Percentiles rank a stretch among this genome's conserved stretches.
Conservation (phyloP, 2,888 invertebrate genomes). For the Cerastis rubricosa region DNA sequence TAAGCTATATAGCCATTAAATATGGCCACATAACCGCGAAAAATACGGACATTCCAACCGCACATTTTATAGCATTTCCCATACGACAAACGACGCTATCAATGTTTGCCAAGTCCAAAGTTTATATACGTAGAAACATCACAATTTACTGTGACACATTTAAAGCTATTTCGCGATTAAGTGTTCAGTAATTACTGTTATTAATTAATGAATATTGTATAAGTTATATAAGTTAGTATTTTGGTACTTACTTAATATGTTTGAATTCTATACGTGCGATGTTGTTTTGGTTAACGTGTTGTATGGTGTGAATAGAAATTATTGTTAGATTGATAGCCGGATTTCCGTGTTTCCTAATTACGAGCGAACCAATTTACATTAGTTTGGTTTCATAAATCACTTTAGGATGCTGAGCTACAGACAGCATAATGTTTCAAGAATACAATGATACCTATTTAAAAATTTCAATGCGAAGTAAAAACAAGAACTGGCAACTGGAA, state of each 20-base stretch:
- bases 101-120: constrained; percentile 48
- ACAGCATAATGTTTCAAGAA: background rate
- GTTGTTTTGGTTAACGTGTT: background rate
- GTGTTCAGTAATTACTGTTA: constrained; percentile 47
- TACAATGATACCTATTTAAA: background rate
- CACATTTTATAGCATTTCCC: constrained; percentile 30
- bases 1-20: constrained; percentile 29
- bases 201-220: constrained; percentile 53
- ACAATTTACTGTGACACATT: constrained; percentile 49
- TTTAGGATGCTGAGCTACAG: background rate
- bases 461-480: background rate
- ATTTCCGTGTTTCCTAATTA: constrained; percentile 5
- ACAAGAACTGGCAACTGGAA: no score
- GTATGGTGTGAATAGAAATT: background rate
- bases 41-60: constrained; percentile 40
- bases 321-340: background rate
- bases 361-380: background rate
- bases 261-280: constrained; percentile 9
- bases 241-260: background rate
- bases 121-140: constrained; percentile 35
- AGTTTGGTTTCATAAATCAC: background rate
- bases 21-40: constrained; percentile 10
- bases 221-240: constrained; percentile 17
- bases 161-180: constrained; percentile 62
- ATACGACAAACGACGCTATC: constrained; percentile 23